These are phyloP conservation scores for Tiphia femorata DNA, from an alignment of 2,888 invertebrate species.

Conservation along the genomic window DNA sequence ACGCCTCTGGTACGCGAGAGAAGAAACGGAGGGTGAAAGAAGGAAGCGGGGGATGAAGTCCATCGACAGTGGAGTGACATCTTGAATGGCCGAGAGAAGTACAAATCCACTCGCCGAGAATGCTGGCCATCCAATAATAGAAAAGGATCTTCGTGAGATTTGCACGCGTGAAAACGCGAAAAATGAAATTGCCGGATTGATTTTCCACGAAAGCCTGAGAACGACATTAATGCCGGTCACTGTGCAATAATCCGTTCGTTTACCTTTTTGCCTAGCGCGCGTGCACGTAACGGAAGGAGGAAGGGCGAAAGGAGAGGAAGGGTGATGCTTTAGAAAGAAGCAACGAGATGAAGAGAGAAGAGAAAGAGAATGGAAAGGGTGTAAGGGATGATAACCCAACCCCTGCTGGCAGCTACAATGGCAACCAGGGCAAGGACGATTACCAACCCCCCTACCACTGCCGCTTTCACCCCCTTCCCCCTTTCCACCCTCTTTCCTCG, in stretches of 20 bases:
- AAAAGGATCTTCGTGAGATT: too few species aligned
- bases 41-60: not conserved
- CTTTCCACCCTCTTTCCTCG: not conserved
- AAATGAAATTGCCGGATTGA: too few species aligned
- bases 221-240: too few species aligned
- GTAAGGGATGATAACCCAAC: slow-evolving; percentile 24
- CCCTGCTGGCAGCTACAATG: slow-evolving; percentile 26
- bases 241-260: too few species aligned
- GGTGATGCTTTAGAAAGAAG: too few species aligned
- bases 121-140: too few species aligned
- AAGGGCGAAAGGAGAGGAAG: not conserved
- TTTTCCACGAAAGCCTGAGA: too few species aligned
- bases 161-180: too few species aligned
- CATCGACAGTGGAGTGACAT: not conserved
- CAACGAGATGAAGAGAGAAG: not conserved
- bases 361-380: not conserved
- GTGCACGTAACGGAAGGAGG: not conserved
- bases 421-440: slow-evolving; percentile 36
- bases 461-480: not conserved
- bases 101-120: too few species aligned
- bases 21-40: not conserved
- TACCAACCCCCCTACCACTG: slow-evolving; percentile 11
- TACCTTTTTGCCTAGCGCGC: too few species aligned
- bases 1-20: not conserved
- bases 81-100: not conserved